Evolutionary conservation across 2,113 vertebrate species (phyloP).

Genomic region (Heterochromis multidens): DNA sequence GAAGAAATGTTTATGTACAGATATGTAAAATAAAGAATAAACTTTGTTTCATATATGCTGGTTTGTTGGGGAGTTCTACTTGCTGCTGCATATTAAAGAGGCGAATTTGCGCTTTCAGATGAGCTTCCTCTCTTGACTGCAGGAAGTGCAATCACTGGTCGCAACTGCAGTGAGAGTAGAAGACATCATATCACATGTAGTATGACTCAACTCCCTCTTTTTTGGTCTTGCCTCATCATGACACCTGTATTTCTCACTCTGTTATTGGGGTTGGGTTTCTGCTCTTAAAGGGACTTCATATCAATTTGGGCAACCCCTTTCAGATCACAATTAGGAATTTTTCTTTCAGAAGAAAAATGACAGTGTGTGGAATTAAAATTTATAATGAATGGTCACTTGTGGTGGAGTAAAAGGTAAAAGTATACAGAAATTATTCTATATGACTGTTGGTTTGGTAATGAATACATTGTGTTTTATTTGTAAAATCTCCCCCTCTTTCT

Average conservation of each 20-base stretch:
- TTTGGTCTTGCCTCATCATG: constrained; percentile 10
- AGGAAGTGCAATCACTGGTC: not conserved
- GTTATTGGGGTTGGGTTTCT: not conserved
- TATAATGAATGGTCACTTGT: not conserved
- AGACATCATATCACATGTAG: not conserved
- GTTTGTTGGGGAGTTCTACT: constrained; percentile 38
- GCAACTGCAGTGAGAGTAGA: not conserved
- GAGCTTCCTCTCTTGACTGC: constrained; percentile 29
- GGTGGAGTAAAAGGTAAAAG: not conserved
- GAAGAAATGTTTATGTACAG: constrained; percentile 96
- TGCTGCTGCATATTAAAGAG: not conserved
- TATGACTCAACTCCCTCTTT: constrained; percentile 21
- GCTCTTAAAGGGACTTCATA: not conserved
- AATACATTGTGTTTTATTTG: not conserved
- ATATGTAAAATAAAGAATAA: constrained; percentile 99
- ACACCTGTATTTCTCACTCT: not conserved
- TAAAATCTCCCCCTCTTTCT: not conserved
- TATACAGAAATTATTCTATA: not conserved
- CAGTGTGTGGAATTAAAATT: not conserved
- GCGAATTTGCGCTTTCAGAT: not conserved
- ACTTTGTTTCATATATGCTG: constrained; percentile 93
- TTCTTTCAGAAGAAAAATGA: not conserved
- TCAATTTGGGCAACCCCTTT: constrained; percentile 18
- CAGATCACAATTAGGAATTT: not conserved
- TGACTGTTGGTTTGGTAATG: constrained; percentile 1